Evolutionary conservation across 2,113 vertebrate species (phyloP), one percentile per base, ranked within the genome.

Genomic region (Oncorhynchus masou): DNA sequence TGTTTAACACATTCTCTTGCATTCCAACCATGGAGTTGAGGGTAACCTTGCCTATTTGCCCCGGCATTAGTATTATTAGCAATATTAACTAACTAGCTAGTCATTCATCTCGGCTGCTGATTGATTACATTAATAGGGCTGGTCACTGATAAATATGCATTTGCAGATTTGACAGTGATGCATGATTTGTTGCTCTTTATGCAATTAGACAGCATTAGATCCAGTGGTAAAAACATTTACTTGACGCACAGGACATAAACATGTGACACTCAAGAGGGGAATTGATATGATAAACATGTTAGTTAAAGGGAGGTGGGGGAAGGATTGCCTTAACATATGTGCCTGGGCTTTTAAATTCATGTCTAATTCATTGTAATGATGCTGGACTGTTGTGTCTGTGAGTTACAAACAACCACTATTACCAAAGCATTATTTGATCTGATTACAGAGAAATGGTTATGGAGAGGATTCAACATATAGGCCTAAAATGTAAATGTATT

Each of bases 91-190:
- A 45, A 9, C 54, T 76, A 70, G 34, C 45, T 74, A 74, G 77
- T 62, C 79, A 83, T 81, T 82, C 74, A 80, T 81, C 78, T 49
- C 79, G 73, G 71, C 59, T 74, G 68, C 59, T 74, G 67, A 81
- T 54, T 78, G 25, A 85, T 80, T 81, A 51, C 68, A 75, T 16
- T 74, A 48, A 54, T 76, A 74, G 75, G 59, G 65, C 76, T 74
- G 62, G 31, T 45, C 69, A 72, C 22, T 34, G 68, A 77, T 68
- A 73, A 75, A 66, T 73, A 67, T 24, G 22, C 68, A 80, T 72
- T 48, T 75, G 54, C 54, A 78, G 57, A 71, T 76, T 12, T 54
- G 64, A 65, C 69, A 77, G 31, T 8, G 76, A 45, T 11, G 39
- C 39, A 68, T 75, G 4, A 70, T 68, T 59, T 31, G 15, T 68